Base-by-base conservation (phyloP, 2,888 invertebrate species). In the Drosophila barbarae region DNA sequence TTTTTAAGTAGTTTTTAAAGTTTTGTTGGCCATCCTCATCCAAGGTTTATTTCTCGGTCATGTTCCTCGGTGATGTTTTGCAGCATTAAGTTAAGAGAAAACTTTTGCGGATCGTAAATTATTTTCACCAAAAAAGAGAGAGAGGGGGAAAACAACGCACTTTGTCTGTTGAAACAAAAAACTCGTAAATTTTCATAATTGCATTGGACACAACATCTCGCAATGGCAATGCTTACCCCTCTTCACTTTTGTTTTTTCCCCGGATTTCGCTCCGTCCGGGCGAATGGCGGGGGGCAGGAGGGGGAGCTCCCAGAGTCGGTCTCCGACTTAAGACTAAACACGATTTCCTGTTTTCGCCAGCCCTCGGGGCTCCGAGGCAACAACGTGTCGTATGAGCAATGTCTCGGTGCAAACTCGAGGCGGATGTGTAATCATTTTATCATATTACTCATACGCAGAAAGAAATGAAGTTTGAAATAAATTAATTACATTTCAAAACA, bases 101-200 rank as follows among this genome's bases (percentile, higher is more conserved):
- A 54, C 74, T 79, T 77, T 82, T 71, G 57, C 76, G 73, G 76
- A 73, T 81, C 77, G 73, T 82, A 76, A 77, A 82, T 82, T 78
- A 79, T 77, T 61, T 72, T 77, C 73, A 67, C 52, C 61, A 47
- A 46, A 63, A 63, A 47, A 49, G 28, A 35, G 64, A 18, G 30
- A 15, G 6, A 12, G 7, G 41, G 13, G 15, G 35, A 34, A 56
- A 63, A 47, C 44, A 69, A 65, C 47, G 60, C 79, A 73, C 73
- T 76, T 64, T 79, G 71, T 54, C 67, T 68, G 63, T 73, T 77
- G 65, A 78, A 76, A 83, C 74, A 79, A 74, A 77, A 84, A 69
- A 59, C 78, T 84, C 82, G 82, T 84, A 81, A 81, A 84, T 84
- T 84, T 78, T 78, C 84, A 84, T 84, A 79, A 81, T 79, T 79